Evolutionary conservation across 1,140 invertebrate genomes (phyloP), one percentile per base, ranked within the genome.

Genomic region (Drosophila tristis): DNA sequence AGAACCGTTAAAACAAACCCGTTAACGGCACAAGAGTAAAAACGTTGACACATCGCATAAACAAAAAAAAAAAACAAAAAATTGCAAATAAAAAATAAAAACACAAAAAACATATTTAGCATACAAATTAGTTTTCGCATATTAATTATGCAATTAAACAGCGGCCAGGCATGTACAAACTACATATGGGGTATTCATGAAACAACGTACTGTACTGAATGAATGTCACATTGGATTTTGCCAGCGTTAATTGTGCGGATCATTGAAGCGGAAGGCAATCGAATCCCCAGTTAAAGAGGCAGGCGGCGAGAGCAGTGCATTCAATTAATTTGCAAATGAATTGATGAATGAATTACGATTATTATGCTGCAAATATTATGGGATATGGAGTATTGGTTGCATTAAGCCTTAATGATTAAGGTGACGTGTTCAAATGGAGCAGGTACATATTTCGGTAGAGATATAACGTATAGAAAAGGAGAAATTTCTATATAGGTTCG

Each of bases 51-150:
- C 80, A 84, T 74, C 65, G 26, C 51, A 63, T 51, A 20, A 20
- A 16, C 16, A 48, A 54, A 65, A 60, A 56, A 59, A 59, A 64
- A 43, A 62, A 61, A 39, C 42, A 63, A 61, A 39, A 39, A 63
- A 56, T 49, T 47, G 45, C 47, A 42, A 43, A 55, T 65, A 25
- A 74, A 61, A 66, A 39, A 0, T 13, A 39, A 4, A 5, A 3
- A 35, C 0, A 35, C 3, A 57, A 44, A 57, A 25, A 44, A 50
- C 64, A 80, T 80, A 85, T 73, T 85, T 80, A 76, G 66, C 76
- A 85, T 85, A 84, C 78, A 76, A 82, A 84, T 84, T 75, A 78
- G 70, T 73, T 68, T 76, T 63, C n/a, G 80, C 72, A 85, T 77
- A 77, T 77, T 73, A 85, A 85, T 86, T 85, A 80, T 77, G 56